Conservation (phyloP, 2,797 vertebrate species). For the Anisognathus igniventris region DNA sequence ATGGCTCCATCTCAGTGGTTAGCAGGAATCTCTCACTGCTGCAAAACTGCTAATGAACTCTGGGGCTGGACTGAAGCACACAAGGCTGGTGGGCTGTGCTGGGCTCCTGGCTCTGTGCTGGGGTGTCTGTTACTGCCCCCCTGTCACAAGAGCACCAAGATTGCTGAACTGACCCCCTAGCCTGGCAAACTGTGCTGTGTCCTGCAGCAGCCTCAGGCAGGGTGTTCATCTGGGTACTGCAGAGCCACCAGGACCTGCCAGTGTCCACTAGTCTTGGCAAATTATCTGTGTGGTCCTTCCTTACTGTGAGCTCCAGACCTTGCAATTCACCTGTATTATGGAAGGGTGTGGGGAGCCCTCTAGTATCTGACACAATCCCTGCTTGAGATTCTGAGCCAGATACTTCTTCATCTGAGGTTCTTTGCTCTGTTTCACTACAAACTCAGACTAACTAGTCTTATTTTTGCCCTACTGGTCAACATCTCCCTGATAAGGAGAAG, state of each 20-base stretch:
- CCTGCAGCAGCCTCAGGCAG: neutral
- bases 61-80: neutral
- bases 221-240: neutral
- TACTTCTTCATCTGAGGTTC: neutral
- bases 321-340: neutral
- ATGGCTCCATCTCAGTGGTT: neutral
- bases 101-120: neutral
- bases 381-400: neutral
- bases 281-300: neutral
- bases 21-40: neutral
- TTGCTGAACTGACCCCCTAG: neutral
- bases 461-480: neutral
- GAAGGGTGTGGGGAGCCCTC: neutral
- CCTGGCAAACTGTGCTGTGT: accelerated
- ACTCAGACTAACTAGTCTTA: neutral
- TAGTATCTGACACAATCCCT: neutral
- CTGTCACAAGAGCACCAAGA: neutral
- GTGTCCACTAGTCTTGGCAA: neutral
- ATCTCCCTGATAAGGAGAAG: neutral
- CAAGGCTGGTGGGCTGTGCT: neutral
- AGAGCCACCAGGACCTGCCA: neutral
- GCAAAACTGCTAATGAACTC: neutral
- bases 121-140: neutral
- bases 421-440: neutral
- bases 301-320: neutral